Conservation (phyloP, 1,140 invertebrate species). For the Xylocopa sonorina region DNA sequence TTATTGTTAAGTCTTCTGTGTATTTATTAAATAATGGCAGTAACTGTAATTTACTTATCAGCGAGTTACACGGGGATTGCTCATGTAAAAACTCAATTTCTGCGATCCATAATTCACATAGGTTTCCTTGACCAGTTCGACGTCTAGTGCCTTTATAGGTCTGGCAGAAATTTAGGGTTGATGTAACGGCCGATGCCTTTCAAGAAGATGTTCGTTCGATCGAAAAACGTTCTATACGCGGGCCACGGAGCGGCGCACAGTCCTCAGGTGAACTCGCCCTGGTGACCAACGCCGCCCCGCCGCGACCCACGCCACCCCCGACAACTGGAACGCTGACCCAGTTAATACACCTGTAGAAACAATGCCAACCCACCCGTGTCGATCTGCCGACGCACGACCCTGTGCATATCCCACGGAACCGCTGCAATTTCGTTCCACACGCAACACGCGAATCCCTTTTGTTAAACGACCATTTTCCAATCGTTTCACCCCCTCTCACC, state of each 20-base stretch:
- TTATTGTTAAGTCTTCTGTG: too few relatives aligned
- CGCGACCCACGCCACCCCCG: slow-evolving; percentile 31
- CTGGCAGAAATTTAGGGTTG: background rate
- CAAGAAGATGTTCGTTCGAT: slow-evolving; percentile 39
- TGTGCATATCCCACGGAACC: slow-evolving; percentile 36
- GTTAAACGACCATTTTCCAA: slow-evolving; percentile 33
- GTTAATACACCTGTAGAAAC: slow-evolving; percentile 68
- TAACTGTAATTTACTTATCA: too few relatives aligned
- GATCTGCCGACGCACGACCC: slow-evolving; percentile 46
- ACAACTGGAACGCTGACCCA: slow-evolving; percentile 70
- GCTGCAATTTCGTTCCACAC: slow-evolving; percentile 42
- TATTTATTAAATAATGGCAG: too few relatives aligned
- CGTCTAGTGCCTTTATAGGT: background rate
- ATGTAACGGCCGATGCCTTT: slow-evolving; percentile 21
- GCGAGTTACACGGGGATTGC: too few relatives aligned
- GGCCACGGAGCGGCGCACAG: slow-evolving; percentile 9
- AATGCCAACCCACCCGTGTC: slow-evolving; percentile 54
- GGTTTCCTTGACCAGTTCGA: background rate
- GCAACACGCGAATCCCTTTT: slow-evolving; percentile 54
- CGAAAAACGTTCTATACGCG: slow-evolving; percentile 48
- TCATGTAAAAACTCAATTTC: background rate
- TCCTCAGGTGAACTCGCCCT: slow-evolving; percentile 62
- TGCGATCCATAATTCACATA: background rate
- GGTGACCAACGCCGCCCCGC: slow-evolving; percentile 45
- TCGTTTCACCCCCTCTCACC: slow-evolving; percentile 30